phyloP scores from a whole-genome alignment of 1,140 invertebrate genomes.

The Drosophila kepulauana region DNA sequence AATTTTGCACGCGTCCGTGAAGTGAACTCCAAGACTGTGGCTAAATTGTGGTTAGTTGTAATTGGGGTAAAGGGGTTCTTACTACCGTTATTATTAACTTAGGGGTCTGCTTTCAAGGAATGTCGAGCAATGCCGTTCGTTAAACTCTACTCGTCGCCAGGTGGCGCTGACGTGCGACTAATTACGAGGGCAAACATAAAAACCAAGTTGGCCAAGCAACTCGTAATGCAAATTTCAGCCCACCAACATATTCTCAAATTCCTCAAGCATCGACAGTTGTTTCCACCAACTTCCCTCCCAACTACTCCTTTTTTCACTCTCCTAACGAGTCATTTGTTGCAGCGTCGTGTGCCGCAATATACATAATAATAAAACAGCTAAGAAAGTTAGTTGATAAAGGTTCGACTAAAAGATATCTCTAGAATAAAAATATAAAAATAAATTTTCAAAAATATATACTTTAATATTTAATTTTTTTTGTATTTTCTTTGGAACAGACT shows the following conservation, averaged over 20 bases:
- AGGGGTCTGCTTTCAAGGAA: slow-evolving; percentile 49
- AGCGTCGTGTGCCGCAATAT: slow-evolving; percentile 66
- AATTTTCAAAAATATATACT: too few relatives aligned
- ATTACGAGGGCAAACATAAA: slow-evolving; percentile 57
- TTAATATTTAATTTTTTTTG: too few relatives aligned
- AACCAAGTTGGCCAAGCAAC: slow-evolving; percentile 14
- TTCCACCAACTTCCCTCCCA: neutral
- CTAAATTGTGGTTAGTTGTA: slow-evolving; percentile 31
- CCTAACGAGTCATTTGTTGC: slow-evolving; percentile 6
- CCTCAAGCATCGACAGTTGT: slow-evolving; percentile 29
- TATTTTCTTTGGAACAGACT: too few relatives aligned
- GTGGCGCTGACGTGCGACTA: slow-evolving; percentile 73
- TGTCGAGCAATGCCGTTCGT: slow-evolving; percentile 82
- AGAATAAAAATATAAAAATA: too few relatives aligned
- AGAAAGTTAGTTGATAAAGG: neutral
- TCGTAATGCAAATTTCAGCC: slow-evolving; percentile 9
- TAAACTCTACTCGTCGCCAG: slow-evolving; percentile 64
- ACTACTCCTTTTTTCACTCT: neutral
- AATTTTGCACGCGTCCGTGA: slow-evolving; percentile 77
- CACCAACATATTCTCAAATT: slow-evolving; percentile 25
- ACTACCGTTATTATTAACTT: slow-evolving; percentile 31
- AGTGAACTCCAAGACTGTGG: slow-evolving; percentile 36
- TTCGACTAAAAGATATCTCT: neutral
- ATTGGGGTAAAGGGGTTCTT: slow-evolving; percentile 51
- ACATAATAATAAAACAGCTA: slow-evolving; percentile 69